Evolutionary conservation across 2,888 invertebrate genomes (phyloP), one percentile per base, ranked within the genome.

Genomic region (Stomorhina lunata): DNA sequence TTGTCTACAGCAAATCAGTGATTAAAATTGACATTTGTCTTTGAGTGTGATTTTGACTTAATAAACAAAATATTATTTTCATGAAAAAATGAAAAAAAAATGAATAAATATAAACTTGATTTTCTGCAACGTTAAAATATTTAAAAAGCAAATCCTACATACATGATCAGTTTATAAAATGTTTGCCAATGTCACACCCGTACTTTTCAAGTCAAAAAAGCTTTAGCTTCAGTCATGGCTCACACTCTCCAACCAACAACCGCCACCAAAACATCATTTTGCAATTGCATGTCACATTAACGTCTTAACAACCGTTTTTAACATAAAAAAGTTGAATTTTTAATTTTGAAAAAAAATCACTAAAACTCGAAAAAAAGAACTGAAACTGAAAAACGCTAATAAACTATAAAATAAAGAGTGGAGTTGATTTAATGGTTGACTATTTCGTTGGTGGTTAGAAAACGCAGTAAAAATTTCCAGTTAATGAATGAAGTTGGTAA

Each of bases 251-350:
- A 37, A 55, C 45, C 53, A 68, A 50, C 40, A 50, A 37, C 68
- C 32, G 61, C 32, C 43, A 43, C 17, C 61, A 40, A 12, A 59
- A 77, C 78, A 80, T 80, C 68, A 80, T 79, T 79, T 84, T 80
- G 76, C 78, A 82, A 75, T 85, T 84, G 85, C 85, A 85, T 85
- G 85, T 85, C 85, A 84, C 85, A 85, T 85, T 85, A 85, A 72
- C 84, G 78, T 83, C 84, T 85, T 82, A 72, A 79, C 79, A 75
- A 75, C 71, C 72, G 66, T 50, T 25, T 29, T 29, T 59, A 77
- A 66, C 9, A 59, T 50, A 79, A 79, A 9, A 79, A 68, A 40
- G 75, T 75, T 75, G 63, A 45, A 75, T 75, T 75, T 73, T 65
- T 34, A 55, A 43, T 40, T 12, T 4, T 4, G 12, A 29, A 40